Base-by-base conservation (phyloP, 1,140 invertebrate species). In the Dendroctonus ponderosae region DNA sequence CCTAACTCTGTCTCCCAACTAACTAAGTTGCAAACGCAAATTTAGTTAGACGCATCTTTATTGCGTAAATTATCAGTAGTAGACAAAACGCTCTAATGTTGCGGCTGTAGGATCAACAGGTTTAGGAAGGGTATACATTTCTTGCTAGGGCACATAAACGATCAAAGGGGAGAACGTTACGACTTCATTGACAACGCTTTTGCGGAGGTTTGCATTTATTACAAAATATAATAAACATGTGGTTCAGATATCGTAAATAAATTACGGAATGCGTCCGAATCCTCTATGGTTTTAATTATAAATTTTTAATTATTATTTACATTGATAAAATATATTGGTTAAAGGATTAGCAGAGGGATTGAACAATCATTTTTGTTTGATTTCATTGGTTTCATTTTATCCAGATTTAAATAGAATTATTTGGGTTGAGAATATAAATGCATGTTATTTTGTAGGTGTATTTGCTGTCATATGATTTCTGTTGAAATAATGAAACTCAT, bases 251-350 rank as follows among this genome's bases (percentile, higher is more conserved):
- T 26, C 26, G 26, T 26, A 26, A 26, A 48, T n/a, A 48, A 48
- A 48, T 48, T 48, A 48, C 14, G 11, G 7, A 48, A n/a, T 26
- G 26, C 11, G 46, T 48, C 46, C 5, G 11, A 48, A 48, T 48
- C 50, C 9, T 52, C 37, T 52, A n/a, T 52, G 50, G n/a, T 52
- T 52, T 52, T 52, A 52, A 52, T 52, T 52, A 52, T 52, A 26
- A 5, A 52, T 52, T 52, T 52, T 52, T 52, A 52, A 52, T 52
- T 52, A 52, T 52, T 52, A 26, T 52, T 52, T 52, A 52, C 50
- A 52, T 26, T 14, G 50, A 52, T 26, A 52, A 52, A 52, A 52
- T 52, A 52, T 52, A 52, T 48, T 26, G 50, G 50, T 52, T 52
- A 52, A 26, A 52, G 50, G 50, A 52, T 52, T 52, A 52, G 26